Percentiles rank a stretch among this genome's conserved stretches.
phyloP scores from a whole-genome alignment of 2,888 invertebrate genomes.

The Corbicula japonica region DNA sequence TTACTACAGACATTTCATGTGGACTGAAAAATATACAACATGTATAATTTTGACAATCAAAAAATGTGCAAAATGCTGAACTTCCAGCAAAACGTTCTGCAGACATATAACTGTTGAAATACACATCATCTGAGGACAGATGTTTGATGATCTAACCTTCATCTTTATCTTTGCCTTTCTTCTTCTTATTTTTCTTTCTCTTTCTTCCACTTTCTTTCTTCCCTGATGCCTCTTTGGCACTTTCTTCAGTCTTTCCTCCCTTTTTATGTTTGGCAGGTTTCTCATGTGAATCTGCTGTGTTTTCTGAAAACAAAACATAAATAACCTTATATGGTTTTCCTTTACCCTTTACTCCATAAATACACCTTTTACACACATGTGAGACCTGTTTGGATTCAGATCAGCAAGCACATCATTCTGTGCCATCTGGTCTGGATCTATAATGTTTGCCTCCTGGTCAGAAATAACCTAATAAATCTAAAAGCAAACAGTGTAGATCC shows the following conservation, averaged over 20 bases:
- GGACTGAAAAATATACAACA: too few relatives aligned
- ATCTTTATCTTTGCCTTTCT: conserved; percentile 74
- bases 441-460: too few relatives aligned
- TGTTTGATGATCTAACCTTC: conserved; percentile 66
- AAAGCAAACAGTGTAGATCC: not conserved
- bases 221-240: conserved; percentile 38
- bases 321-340: not conserved
- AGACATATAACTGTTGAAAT: not conserved
- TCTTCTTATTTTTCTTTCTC: conserved; percentile 75
- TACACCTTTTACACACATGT: not conserved
- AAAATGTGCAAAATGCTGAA: too few relatives aligned
- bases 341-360: not conserved
- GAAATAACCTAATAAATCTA: not conserved
- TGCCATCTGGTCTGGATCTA: too few relatives aligned
- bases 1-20: too few relatives aligned
- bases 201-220: conserved; percentile 63
- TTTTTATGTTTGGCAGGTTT: conserved; percentile 62
- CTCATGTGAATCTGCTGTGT: conserved; percentile 45
- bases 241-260: conserved; percentile 58
- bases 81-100: too few relatives aligned
- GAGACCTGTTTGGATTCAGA: too few relatives aligned
- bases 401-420: too few relatives aligned
- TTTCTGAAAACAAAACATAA: conserved; percentile 36
- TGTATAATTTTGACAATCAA: too few relatives aligned
- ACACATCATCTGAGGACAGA: not conserved